Evolutionary conservation across 2,113 vertebrate genomes (phyloP).

Genomic region (Rissa tridactyla): DNA sequence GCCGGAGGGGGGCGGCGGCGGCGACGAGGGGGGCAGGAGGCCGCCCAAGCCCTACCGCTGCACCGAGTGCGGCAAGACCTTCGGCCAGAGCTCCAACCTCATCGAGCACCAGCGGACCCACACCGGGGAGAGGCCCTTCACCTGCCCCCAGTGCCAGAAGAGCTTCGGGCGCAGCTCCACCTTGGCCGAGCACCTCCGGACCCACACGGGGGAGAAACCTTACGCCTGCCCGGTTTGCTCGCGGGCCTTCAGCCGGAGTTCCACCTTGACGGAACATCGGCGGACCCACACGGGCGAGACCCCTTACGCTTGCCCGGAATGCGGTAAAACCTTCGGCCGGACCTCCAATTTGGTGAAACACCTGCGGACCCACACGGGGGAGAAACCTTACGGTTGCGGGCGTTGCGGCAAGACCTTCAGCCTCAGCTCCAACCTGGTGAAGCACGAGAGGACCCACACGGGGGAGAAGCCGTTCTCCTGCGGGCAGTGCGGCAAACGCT

Average conservation of each 20-base stretch:
- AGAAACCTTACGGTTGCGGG: background rate
- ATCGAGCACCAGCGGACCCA: constrained; percentile 51
- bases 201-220: constrained; percentile 79
- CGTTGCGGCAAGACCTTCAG: background rate
- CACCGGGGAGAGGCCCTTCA: background rate
- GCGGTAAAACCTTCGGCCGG: background rate
- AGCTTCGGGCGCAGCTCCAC: constrained; percentile 68
- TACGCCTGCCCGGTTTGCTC: constrained; percentile 75
- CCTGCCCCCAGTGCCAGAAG: constrained; percentile 57
- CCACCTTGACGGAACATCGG: constrained; percentile 55
- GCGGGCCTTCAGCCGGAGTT: constrained; percentile 67
- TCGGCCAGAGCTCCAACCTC: constrained; percentile 64
- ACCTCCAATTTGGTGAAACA: background rate
- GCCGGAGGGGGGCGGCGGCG: background rate
- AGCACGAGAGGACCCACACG: background rate
- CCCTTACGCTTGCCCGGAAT: background rate
- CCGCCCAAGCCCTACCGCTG: constrained; percentile 55
- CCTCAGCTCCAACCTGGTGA: background rate
- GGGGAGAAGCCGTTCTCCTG: background rate
- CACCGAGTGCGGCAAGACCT: constrained; percentile 53
- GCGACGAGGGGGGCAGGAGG: background rate
- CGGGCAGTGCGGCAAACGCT: background rate
- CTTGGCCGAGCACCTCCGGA: background rate
- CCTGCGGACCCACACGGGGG: background rate
- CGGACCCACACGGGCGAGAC: background rate